phyloP scores from a whole-genome alignment of 2,797 vertebrate genomes.

The Meriones psammophilus region DNA sequence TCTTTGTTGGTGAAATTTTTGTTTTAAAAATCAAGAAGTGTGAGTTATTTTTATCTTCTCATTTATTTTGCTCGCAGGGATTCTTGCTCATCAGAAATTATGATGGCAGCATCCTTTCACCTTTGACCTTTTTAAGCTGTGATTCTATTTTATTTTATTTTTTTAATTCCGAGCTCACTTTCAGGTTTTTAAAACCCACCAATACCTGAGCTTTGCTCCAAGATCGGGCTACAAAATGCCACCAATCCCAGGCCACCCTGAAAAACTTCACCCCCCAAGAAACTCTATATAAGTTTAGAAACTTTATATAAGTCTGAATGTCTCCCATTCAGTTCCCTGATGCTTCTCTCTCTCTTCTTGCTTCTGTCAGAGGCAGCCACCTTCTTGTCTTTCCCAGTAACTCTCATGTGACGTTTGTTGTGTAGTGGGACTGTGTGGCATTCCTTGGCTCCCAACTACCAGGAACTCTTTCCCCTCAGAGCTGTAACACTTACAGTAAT shows the following conservation, averaged over 20 bases:
- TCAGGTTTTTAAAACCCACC: not conserved
- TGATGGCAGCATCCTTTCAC: not conserved
- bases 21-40: not conserved
- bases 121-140: not conserved
- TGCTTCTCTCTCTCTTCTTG: not conserved
- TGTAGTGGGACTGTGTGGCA: not conserved
- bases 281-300: not conserved
- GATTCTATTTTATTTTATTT: not conserved
- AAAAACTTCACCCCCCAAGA: not conserved
- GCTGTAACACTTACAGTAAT: not conserved
- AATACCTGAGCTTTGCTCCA: not conserved
- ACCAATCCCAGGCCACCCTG: not conserved
- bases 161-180: not conserved
- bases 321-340: not conserved
- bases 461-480: not conserved
- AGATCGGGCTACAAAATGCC: not conserved
- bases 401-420: not conserved
- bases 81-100: not conserved
- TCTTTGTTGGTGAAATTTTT: not conserved
- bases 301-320: not conserved
- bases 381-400: not conserved
- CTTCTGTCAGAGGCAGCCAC: not conserved
- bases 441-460: not conserved
- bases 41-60: not conserved
- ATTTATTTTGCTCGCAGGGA: not conserved